Conservation (phyloP, 2,797 vertebrate species). For the Gobionotothen gibberifrons region DNA sequence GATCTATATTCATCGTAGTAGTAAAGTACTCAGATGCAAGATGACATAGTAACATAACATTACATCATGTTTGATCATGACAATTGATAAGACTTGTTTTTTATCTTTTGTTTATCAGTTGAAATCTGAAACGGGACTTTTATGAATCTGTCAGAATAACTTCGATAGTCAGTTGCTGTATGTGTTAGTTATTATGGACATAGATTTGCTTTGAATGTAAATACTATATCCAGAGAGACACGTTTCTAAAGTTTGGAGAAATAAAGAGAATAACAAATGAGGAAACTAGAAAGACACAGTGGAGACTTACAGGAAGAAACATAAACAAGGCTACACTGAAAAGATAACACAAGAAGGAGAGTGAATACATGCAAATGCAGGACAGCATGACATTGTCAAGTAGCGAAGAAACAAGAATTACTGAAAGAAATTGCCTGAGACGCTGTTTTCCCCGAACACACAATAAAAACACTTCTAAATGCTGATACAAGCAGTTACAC, state of each 20-base stretch:
- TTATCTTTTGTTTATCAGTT: not conserved
- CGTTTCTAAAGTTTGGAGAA: not conserved
- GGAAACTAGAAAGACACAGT: not conserved
- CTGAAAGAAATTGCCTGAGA: constrained; percentile 16
- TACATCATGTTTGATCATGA: constrained; percentile 1
- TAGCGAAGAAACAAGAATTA: constrained; percentile 34
- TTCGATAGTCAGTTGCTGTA: not conserved
- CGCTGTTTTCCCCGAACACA: constrained; percentile 32
- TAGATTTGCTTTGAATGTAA: not conserved
- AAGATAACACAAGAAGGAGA: constrained; percentile 23
- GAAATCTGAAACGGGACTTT: constrained; percentile 1
- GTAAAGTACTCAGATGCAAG: not conserved
- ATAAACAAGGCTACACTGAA: not conserved
- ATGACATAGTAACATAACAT: not conserved
- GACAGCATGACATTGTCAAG: constrained; percentile 27
- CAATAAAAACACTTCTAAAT: constrained; percentile 46
- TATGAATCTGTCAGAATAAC: not conserved
- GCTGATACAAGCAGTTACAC: constrained; percentile 52
- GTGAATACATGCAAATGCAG: constrained; percentile 35
- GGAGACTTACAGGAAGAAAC: constrained; percentile 5
- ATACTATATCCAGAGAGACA: not conserved
- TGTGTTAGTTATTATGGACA: not conserved
- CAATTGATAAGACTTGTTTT: constrained; percentile 1
- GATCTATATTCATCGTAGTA: constrained; percentile 4
- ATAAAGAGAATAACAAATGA: constrained; percentile 15